A percentile compares a stretch with the other conserved stretches of the same genome.
These are phyloP conservation scores for Sebastes schlegelii DNA, from an alignment of 2,113 vertebrate species.

Conservation along the genomic window DNA sequence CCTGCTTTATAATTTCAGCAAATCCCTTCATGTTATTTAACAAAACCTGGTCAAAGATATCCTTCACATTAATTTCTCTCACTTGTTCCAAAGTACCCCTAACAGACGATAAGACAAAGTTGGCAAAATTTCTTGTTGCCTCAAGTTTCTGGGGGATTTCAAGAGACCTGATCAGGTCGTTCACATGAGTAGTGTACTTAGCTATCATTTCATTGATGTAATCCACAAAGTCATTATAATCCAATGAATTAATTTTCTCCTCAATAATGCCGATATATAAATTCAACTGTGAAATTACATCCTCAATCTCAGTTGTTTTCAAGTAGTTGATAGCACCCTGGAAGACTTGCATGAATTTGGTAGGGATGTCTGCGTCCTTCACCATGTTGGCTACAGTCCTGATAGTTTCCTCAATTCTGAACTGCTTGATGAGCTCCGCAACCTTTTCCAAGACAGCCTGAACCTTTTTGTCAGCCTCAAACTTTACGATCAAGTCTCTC, in stretches of 20 bases:
- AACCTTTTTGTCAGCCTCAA: constrained; percentile 85
- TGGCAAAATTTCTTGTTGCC: constrained; percentile 81
- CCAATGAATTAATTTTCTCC: constrained; percentile 84
- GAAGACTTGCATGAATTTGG: constrained; percentile 69
- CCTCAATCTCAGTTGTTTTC: constrained; percentile 84
- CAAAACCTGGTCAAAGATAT: constrained; percentile 75
- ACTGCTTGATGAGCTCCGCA: constrained; percentile 83
- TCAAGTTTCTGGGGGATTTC: constrained; percentile 88
- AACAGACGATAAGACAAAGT: constrained; percentile 67
- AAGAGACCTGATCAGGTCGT: constrained; percentile 83
- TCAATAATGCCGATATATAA: constrained; percentile 78
- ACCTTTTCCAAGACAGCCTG: constrained; percentile 85
- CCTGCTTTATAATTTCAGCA: constrained; percentile 80
- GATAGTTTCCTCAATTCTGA: constrained; percentile 85
- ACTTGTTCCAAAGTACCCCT: constrained; percentile 77
- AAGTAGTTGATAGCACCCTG: constrained; percentile 80
- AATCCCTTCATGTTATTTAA: constrained; percentile 79
- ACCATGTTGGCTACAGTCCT: constrained; percentile 75
- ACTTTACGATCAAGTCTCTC: constrained; percentile 81
- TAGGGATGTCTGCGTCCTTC: constrained; percentile 80
- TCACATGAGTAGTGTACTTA: constrained; percentile 77
- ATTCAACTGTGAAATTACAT: constrained; percentile 86
- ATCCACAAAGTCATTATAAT: constrained; percentile 89
- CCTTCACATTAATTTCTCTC: constrained; percentile 81
- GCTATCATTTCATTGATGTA: constrained; percentile 82